phyloP scores from a whole-genome alignment of 2,113 vertebrate genomes.

The Sebastes schlegelii region DNA sequence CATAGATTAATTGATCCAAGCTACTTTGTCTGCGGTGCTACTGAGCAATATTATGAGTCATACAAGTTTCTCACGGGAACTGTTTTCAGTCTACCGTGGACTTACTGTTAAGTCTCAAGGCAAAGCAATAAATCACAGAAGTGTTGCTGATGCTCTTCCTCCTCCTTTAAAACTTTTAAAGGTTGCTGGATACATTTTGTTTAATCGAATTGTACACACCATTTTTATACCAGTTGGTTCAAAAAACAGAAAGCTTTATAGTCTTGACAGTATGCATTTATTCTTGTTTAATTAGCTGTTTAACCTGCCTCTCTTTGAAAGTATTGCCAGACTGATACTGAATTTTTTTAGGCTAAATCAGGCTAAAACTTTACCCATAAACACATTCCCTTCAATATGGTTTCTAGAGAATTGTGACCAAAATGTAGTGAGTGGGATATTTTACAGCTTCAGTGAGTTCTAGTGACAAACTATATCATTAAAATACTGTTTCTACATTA shows the following conservation, averaged over 20 bases:
- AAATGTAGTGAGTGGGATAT: no score
- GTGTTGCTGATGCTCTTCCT: not conserved
- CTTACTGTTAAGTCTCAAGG: not conserved
- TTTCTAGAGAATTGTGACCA: no score
- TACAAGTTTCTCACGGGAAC: not conserved
- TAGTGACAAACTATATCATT: no score
- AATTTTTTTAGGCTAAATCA: no score
- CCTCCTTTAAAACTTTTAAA: not conserved
- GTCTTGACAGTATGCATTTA: not conserved
- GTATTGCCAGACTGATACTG: no score
- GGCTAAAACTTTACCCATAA: no score
- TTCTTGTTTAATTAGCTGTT: not conserved
- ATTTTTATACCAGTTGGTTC: not conserved
- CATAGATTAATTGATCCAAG: not conserved
- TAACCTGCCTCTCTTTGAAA: not conserved
- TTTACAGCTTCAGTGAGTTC: no score
- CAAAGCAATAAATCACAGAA: not conserved
- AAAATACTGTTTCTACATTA: no score
- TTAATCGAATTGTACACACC: no score
- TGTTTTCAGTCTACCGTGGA: not conserved
- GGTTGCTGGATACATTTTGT: not conserved
- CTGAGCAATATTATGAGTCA: constrained; percentile 10
- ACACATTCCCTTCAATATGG: no score
- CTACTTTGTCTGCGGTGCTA: not conserved
- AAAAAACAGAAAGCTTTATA: not conserved